Conservation (phyloP, 2,888 invertebrate genomes). For the Trachelus troglodyta region DNA sequence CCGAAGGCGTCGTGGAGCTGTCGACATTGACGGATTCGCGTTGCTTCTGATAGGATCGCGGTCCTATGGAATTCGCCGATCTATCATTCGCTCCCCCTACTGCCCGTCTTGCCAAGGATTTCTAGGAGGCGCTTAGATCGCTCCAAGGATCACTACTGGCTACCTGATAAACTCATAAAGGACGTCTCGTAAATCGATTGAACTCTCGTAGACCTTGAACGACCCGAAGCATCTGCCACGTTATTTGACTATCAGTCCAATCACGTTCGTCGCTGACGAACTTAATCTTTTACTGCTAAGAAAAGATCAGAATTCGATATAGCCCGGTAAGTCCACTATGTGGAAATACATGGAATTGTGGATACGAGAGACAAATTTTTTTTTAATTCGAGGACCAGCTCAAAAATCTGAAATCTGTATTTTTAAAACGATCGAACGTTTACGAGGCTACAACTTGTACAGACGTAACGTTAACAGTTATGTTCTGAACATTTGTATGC, state of each 20-base stretch:
- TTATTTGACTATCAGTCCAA: conserved; percentile 49
- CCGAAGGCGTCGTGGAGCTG: conserved; percentile 31
- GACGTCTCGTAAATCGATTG: conserved; percentile 7
- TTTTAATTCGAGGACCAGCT: neutral
- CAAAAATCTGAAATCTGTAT: neutral
- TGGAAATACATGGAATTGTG: neutral
- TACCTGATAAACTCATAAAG: neutral
- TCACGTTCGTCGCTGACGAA: conserved; percentile 40
- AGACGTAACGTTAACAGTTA: neutral
- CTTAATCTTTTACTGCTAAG: conserved; percentile 9
- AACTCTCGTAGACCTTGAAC: conserved; percentile 11
- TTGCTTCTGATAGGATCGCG: conserved; percentile 43
- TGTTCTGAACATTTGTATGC: neutral
- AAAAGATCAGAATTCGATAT: conserved; percentile 47
- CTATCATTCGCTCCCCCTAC: conserved; percentile 36
- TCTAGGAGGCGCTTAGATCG: neutral
- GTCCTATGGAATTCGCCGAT: conserved; percentile 35
- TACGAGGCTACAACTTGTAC: neutral
- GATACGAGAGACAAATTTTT: neutral
- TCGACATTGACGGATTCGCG: conserved; percentile 54
- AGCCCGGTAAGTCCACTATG: conserved; percentile 11
- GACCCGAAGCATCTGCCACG: conserved; percentile 18
- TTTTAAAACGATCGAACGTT: neutral
- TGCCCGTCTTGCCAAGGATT: neutral
- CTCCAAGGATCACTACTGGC: neutral